These are phyloP conservation scores for Oligia fasciuncula DNA, from an alignment of 2,888 invertebrate species.

Conservation along the genomic window DNA sequence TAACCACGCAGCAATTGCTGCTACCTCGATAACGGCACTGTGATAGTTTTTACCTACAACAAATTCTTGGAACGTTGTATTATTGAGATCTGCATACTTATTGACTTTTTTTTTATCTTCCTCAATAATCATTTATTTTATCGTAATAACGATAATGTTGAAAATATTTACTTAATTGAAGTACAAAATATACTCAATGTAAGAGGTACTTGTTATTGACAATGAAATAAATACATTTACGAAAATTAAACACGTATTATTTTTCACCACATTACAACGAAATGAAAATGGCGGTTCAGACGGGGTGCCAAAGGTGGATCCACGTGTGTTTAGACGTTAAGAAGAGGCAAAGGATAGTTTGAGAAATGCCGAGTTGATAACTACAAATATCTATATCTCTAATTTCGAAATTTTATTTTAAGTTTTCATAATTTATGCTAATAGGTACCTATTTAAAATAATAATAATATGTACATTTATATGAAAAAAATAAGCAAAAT, in stretches of 20 bases:
- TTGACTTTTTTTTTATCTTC: constrained; percentile 30
- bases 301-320: no score
- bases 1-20: not conserved
- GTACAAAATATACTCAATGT: constrained; percentile 10
- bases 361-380: not conserved
- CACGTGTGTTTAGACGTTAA: not conserved
- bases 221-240: constrained; percentile 23
- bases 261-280: not conserved
- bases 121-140: constrained; percentile 42
- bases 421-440: no score
- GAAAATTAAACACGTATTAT: not conserved
- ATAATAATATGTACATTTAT: no score
- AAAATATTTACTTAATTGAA: constrained; percentile 21
- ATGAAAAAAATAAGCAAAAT: no score
- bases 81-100: constrained; percentile 53
- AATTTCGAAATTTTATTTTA: no score
- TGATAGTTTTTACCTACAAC: constrained; percentile 3
- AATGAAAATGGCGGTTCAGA: not conserved
- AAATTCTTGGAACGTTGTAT: constrained; percentile 31
- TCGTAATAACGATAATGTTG: constrained; percentile 34
- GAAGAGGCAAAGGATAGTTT: not conserved
- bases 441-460: no score
- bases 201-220: constrained; percentile 13
- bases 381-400: not conserved
- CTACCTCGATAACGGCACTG: constrained; percentile 16